Percentiles rank a stretch among this genome's conserved stretches.
phyloP scores from a whole-genome alignment of 37 sponge, comb jelly and placozoan genomes.

The Dysidea cf. avara region DNA sequence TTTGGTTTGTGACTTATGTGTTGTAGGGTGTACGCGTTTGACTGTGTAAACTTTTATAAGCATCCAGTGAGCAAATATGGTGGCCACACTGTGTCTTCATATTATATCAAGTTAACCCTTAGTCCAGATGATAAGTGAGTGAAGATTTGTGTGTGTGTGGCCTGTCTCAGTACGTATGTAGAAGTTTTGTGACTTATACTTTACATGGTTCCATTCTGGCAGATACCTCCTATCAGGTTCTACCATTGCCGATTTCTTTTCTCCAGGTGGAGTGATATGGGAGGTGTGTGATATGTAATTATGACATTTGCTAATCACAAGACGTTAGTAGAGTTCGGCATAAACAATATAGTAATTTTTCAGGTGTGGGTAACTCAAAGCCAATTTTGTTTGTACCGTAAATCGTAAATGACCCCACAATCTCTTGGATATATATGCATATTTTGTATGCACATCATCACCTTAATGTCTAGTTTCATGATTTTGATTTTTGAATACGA shows the following conservation, averaged over 20 bases:
- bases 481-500: no score
- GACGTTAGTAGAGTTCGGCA: no score
- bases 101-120: conserved; percentile 60
- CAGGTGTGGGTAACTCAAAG: no score
- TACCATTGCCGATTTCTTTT: conserved; percentile 37
- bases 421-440: no score
- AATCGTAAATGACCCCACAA: no score
- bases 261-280: conserved; percentile 36
- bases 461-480: no score
- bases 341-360: no score
- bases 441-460: no score
- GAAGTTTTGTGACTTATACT: background rate
- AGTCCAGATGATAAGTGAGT: conserved; percentile 60
- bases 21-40: conserved; percentile 60
- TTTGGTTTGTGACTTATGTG: background rate
- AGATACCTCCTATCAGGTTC: conserved; percentile 74
- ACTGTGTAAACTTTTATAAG: background rate
- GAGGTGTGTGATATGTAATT: conserved; percentile 20
- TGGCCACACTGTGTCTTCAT: conserved; percentile 57
- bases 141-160: background rate
- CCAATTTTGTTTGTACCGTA: no score
- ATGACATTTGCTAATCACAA: no score
- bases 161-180: background rate
- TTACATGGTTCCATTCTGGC: background rate
- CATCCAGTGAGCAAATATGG: conserved; percentile 35